These are phyloP conservation scores for Andinoacara biseriatus DNA, from an alignment of 2,113 vertebrate species.

Conservation along the genomic window DNA sequence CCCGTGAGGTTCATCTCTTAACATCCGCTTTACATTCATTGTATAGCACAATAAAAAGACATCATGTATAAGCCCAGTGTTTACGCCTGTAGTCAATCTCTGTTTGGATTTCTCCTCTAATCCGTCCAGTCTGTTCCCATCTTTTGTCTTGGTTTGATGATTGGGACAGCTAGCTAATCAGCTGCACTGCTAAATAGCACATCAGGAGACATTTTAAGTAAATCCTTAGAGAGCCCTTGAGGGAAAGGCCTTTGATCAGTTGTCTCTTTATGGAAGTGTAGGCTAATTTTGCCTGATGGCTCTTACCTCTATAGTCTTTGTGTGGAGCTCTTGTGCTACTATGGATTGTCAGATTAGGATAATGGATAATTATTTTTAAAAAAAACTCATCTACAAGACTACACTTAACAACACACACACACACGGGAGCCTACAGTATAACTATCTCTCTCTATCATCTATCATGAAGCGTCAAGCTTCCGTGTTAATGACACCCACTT, in stretches of 20 bases:
- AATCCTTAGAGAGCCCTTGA: constrained; percentile 46
- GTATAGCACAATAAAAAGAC: constrained; percentile 8
- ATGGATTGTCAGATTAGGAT: constrained; percentile 29
- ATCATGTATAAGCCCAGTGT: constrained; percentile 15
- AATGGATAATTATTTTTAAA: no score
- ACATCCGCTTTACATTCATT: constrained; percentile 1
- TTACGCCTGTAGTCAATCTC: constrained; percentile 34
- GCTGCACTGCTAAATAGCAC: constrained; percentile 13
- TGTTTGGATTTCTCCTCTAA: constrained; percentile 29
- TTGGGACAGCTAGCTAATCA: constrained; percentile 28
- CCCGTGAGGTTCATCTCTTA: not conserved
- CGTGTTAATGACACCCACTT: not conserved
- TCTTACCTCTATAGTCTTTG: constrained; percentile 25
- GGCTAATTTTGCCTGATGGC: constrained; percentile 45
- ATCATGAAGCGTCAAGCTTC: not conserved
- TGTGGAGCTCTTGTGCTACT: constrained; percentile 17
- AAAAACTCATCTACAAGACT: not conserved
- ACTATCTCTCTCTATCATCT: not conserved
- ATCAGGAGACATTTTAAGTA: constrained; percentile 51
- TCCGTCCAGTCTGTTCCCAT: constrained; percentile 10
- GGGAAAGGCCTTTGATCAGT: constrained; percentile 49
- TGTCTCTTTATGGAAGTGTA: constrained; percentile 48
- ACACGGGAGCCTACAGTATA: no score
- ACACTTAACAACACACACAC: not conserved
- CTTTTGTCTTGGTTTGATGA: constrained; percentile 27